Base-by-base conservation (phyloP, 2,888 invertebrate genomes). In the Drosophila putrida region DNA sequence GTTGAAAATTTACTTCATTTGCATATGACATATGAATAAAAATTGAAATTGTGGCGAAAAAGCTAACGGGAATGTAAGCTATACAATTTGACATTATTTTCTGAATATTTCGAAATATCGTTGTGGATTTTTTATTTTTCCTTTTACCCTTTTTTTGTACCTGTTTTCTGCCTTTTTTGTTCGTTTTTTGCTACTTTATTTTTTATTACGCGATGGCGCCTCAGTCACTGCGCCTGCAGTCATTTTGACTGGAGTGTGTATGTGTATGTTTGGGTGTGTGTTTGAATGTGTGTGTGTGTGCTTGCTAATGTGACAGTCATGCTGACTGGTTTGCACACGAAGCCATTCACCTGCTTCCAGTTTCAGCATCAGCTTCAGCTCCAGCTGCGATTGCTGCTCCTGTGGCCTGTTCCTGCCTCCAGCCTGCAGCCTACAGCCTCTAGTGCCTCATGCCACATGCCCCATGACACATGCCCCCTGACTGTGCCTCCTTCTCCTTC, bases 241-340 rank as follows among this genome's bases (percentile, higher is more conserved):
- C 78, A 81, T 82, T 80, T 86, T 67, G 66, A 44, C 38, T 25
- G 4, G 31, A 31, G 15, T 41, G 41, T 20, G 33, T 41, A 28
- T 27, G 15, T 61, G 61, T 41, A 28, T 35, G 15, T 60, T 51
- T 27, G 31, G n/a, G 11, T 62, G 9, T 31, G 46, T 47, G 20
- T 41, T 13, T 57, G 31, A 53, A 2, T 49, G 28, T 59, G 43
- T 71, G 44, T 57, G 46, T 61, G 47, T 63, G 44, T 70, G 80
- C 66, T 58, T 86, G 80, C 85, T 88, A 85, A 86, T 83, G 86
- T 88, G 86, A 85, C 84, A 88, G 83, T 82, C 88, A 88, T 74
- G 86, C 86, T 86, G 81, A 85, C 81, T 76, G 85, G 78, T 71
- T 76, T 80, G 86, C 80, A 74, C 76, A 77, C 66, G 75, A 80